Evolutionary conservation across 2,797 vertebrate genomes (phyloP), one percentile per base, ranked within the genome.

Genomic region (Rhinogobio ventralis): DNA sequence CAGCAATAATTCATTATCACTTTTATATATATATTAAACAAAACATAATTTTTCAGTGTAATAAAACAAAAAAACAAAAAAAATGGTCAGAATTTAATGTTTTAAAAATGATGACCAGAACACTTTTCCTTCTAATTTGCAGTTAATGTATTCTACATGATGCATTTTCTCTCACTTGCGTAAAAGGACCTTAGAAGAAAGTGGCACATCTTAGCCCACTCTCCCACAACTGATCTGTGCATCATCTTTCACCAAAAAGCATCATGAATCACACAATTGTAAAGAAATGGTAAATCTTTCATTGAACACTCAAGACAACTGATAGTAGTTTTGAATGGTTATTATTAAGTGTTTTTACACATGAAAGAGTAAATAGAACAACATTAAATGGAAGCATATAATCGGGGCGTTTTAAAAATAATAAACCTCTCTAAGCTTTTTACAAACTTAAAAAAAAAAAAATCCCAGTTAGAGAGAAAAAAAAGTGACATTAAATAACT

Each of bases 341-440:
- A 69, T 82, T 73, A 82, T 78, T 85, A 84, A 79, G 83, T 74
- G 81, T 85, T 79, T 85, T 85, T 85, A 79, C 83, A 85, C 67
- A 79, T 71, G 75, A 76, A 79, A 79, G 20, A 79, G 76, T 72
- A 85, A 85, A 57, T 79, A 28, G 62, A 85, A 85, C 83, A 85
- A 84, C 75, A 72, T 64, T 79, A 79, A 67, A 79, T 79, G 76
- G 83, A 85, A 79, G 83, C 75, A 85, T 85, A 79, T 85, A 85
- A 73, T 79, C 30, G 62, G 83, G 75, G 82, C 19, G 76, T 62
- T 77, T 82, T 69, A 82, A 77, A 73, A 88, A 86, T 62, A 78
- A 55, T 53, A 89, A 84, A 83, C 79, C 68, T 87, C 77, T 88
- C 86, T 77, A 88, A n/a, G 74, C 87, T 87, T 88, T 88, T 88